phyloP scores from a whole-genome alignment of 2,797 vertebrate species.

The Mionectes olivaceus region DNA sequence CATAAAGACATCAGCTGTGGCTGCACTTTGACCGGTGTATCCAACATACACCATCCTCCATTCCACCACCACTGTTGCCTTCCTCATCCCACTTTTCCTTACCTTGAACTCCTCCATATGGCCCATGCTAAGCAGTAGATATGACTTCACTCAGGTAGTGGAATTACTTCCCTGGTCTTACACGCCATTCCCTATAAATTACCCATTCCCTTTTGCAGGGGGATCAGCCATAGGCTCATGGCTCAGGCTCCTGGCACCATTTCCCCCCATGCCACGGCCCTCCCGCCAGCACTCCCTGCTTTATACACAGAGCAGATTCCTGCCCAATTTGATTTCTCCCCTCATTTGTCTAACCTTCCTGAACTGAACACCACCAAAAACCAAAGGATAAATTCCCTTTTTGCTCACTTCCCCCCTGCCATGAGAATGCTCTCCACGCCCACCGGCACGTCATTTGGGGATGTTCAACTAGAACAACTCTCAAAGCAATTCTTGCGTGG shows the following conservation, averaged over 20 bases:
- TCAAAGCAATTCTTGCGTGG: neutral
- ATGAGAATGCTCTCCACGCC: neutral
- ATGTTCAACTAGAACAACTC: neutral
- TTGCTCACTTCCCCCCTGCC: neutral
- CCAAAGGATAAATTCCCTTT: neutral
- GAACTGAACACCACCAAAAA: neutral
- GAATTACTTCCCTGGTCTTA: neutral
- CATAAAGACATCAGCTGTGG: accelerated
- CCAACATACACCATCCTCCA: neutral
- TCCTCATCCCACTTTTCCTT: neutral
- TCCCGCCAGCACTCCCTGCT: neutral
- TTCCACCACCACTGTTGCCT: neutral
- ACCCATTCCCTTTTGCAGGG: neutral
- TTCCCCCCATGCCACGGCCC: accelerated
- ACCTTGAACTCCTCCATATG: accelerated
- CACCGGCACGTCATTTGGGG: neutral
- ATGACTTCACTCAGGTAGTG: neutral
- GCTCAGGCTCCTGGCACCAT: neutral
- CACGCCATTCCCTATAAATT: neutral
- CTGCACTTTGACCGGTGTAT: accelerated
- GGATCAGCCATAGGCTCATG: neutral
- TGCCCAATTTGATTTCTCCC: neutral
- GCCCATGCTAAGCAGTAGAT: neutral
- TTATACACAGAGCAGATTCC: neutral
- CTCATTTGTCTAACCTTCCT: neutral